These are phyloP conservation scores for Agelas oroides DNA, from an alignment of 37 sponge, comb jelly and placozoan genomes.

Conservation along the genomic window DNA sequence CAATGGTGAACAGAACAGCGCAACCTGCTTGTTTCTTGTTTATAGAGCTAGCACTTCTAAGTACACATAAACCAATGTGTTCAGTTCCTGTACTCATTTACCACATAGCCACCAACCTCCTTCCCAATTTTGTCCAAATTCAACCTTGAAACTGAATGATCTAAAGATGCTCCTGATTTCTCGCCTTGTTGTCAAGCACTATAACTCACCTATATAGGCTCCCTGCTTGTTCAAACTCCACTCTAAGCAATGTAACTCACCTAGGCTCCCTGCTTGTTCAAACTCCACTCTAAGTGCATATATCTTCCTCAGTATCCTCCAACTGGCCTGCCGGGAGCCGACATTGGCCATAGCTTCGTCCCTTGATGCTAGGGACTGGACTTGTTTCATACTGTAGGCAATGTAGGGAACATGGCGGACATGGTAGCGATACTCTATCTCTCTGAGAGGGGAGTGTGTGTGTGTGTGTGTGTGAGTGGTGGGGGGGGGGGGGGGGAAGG, in stretches of 20 bases:
- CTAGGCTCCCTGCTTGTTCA: slow-evolving; percentile 79
- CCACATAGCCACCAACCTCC: too few relatives aligned
- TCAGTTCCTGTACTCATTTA: too few relatives aligned
- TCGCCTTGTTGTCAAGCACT: too few relatives aligned
- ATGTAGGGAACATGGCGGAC: slow-evolving; percentile 66
- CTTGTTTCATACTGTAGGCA: slow-evolving; percentile 71
- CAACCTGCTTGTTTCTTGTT: too few relatives aligned
- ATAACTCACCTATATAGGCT: slow-evolving; percentile 65
- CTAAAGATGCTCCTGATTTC: too few relatives aligned
- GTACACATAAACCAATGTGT: too few relatives aligned
- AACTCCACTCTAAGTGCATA: slow-evolving; percentile 79
- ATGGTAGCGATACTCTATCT: slow-evolving; percentile 69
- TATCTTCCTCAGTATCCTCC: slow-evolving; percentile 75
- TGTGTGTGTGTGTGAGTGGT: background rate
- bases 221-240: slow-evolving; percentile 84
- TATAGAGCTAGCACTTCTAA: too few relatives aligned
- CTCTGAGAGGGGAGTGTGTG: slow-evolving; percentile 3
- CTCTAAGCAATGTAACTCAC: slow-evolving; percentile 51
- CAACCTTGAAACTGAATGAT: too few relatives aligned
- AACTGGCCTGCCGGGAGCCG: slow-evolving; percentile 21
- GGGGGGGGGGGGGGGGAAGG: slow-evolving; percentile 11
- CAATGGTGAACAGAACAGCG: too few relatives aligned
- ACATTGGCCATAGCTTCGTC: slow-evolving; percentile 5
- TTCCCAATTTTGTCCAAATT: too few relatives aligned
- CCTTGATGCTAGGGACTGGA: slow-evolving; percentile 27